A percentile compares a stretch with the other conserved stretches of the same genome.
These are phyloP conservation scores for Serranus cabrilla DNA, from an alignment of 2,797 vertebrate species.

Conservation along the genomic window DNA sequence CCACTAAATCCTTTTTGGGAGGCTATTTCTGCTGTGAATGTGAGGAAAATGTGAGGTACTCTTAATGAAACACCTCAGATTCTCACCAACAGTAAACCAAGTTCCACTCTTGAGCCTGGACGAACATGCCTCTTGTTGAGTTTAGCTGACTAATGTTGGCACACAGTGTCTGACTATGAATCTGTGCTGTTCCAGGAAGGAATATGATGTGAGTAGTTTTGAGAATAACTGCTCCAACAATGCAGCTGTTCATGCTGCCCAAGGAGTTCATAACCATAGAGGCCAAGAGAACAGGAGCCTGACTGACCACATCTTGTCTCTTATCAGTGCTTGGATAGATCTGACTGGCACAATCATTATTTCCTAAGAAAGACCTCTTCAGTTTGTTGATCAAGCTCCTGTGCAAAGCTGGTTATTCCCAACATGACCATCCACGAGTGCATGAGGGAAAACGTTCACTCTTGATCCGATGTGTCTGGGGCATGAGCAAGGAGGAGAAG, in stretches of 20 bases:
- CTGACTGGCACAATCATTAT: slow-evolving; percentile 3
- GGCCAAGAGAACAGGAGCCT: slow-evolving; percentile 18
- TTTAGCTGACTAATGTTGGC: slow-evolving; percentile 38
- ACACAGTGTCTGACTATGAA: slow-evolving; percentile 10
- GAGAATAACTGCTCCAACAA: slow-evolving; percentile 46
- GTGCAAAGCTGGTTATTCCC: background rate
- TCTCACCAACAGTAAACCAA: slow-evolving; percentile 2
- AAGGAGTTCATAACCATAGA: slow-evolving; percentile 11
- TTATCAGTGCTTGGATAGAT: slow-evolving; percentile 12
- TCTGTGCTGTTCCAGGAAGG: slow-evolving; percentile 34
- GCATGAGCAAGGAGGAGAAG: no score
- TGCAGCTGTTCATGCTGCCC: slow-evolving; percentile 39
- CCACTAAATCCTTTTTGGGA: background rate
- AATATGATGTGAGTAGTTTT: slow-evolving; percentile 44
- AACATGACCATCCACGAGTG: background rate
- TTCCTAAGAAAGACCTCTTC: slow-evolving; percentile 5
- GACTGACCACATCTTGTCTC: background rate
- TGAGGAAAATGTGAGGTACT: background rate
- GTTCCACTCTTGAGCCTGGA: background rate
- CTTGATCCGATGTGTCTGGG: no score
- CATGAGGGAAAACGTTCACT: no score
- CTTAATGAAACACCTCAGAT: background rate
- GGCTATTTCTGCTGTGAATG: background rate
- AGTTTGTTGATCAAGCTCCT: slow-evolving; percentile 23
- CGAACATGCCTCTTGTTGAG: background rate